A percentile compares a stretch with the other conserved stretches of the same genome.
Conservation (phyloP, 1,140 invertebrate genomes). For the Micrasema longulum region DNA sequence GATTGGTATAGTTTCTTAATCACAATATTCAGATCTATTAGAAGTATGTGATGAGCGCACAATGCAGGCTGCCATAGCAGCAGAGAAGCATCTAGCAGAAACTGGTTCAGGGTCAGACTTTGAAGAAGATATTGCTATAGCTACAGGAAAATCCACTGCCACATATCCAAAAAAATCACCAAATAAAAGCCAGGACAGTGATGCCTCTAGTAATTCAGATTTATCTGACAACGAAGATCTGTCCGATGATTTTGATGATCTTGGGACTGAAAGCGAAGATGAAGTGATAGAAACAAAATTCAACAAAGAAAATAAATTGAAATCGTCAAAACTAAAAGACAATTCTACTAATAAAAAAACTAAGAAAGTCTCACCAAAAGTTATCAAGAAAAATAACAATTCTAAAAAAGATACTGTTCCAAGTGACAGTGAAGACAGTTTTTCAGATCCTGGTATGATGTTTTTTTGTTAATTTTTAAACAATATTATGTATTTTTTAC, state of each 20-base stretch:
- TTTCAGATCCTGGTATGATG: too few relatives aligned
- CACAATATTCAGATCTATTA: slow-evolving; percentile 72
- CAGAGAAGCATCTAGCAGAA: slow-evolving; percentile 74
- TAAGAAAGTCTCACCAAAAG: too few relatives aligned
- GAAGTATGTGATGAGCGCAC: slow-evolving; percentile 84
- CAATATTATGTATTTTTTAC: too few relatives aligned
- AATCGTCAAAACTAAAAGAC: background rate
- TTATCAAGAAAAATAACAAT: background rate
- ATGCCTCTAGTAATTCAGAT: background rate
- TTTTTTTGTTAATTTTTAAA: too few relatives aligned
- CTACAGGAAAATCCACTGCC: slow-evolving; percentile 62
- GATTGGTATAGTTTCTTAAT: too few relatives aligned
- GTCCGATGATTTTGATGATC: slow-evolving; percentile 53
- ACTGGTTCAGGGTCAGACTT: slow-evolving; percentile 73
- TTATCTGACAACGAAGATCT: slow-evolving; percentile 7
- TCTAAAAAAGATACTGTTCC: too few relatives aligned
- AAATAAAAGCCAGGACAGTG: slow-evolving; percentile 42
- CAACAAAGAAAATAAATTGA: background rate
- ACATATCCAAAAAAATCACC: slow-evolving; percentile 57
- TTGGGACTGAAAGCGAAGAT: slow-evolving; percentile 49
- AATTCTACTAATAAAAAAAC: too few relatives aligned
- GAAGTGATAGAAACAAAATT: slow-evolving; percentile 38
- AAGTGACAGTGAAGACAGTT: background rate
- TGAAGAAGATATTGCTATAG: slow-evolving; percentile 72
- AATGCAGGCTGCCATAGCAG: slow-evolving; percentile 71